These are phyloP conservation scores for Diglossa cyanea DNA, from an alignment of 2,797 vertebrate genomes.

Conservation along the genomic window DNA sequence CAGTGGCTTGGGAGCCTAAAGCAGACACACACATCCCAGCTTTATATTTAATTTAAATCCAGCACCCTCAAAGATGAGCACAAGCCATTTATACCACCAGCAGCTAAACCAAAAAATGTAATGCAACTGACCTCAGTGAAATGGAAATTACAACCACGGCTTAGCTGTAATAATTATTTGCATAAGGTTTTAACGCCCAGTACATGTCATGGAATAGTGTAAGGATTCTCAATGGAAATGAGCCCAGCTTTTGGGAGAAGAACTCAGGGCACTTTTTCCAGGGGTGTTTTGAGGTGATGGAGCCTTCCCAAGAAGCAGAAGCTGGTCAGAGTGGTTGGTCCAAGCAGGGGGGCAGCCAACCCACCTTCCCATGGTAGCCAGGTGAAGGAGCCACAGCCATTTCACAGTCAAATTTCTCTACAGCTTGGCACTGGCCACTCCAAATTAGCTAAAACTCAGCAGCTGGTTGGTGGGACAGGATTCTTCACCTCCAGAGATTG, in stretches of 20 bases:
- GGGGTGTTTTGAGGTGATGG: not conserved
- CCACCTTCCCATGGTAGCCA: not conserved
- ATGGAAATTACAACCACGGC: conserved; percentile 9
- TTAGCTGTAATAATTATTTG: conserved; percentile 55
- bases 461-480: not conserved
- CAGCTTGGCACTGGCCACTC: not conserved
- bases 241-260: not conserved
- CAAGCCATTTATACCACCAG: conserved; percentile 25
- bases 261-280: not conserved
- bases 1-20: not conserved
- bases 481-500: not conserved
- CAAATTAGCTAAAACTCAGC: not conserved
- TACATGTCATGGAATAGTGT: not conserved
- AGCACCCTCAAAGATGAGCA: conserved; percentile 9
- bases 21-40: not conserved
- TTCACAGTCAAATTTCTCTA: rapidly evolving
- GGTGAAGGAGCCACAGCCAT: not conserved
- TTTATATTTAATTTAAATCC: conserved; percentile 44
- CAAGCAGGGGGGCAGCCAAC: not conserved
- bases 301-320: not conserved
- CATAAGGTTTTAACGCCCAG: conserved; percentile 15
- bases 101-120: conserved; percentile 35
- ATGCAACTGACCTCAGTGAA: conserved; percentile 21
- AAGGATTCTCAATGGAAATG: not conserved
- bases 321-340: not conserved